These are phyloP conservation scores for Ascaphus truei DNA, from an alignment of 2,113 vertebrate genomes.

Conservation along the genomic window DNA sequence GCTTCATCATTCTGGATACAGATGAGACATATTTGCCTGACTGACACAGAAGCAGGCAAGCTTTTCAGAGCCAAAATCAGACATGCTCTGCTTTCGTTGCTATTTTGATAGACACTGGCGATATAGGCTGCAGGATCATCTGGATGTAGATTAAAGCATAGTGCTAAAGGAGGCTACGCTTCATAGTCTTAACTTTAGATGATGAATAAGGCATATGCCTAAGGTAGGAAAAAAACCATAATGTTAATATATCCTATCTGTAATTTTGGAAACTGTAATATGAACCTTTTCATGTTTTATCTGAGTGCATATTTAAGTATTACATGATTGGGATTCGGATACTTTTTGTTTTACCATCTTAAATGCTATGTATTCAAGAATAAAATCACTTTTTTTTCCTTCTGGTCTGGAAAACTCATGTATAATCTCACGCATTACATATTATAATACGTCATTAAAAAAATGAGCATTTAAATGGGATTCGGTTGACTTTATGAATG, in stretches of 20 bases:
- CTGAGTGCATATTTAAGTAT: background rate
- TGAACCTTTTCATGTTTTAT: background rate
- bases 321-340: too few species aligned
- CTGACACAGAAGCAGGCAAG: slow-evolving; percentile 28
- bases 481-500: background rate
- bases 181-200: slow-evolving; percentile 6
- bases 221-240: background rate
- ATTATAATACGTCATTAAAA: slow-evolving; percentile 21
- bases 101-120: slow-evolving; percentile 22
- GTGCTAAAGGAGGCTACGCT: slow-evolving; percentile 7
- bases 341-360: background rate
- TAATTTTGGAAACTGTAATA: background rate
- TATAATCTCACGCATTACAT: slow-evolving; percentile 9
- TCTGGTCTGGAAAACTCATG: background rate
- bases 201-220: background rate
- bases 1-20: slow-evolving; percentile 33
- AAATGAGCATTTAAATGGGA: background rate
- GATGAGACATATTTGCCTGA: slow-evolving; percentile 35
- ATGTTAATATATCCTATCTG: background rate
- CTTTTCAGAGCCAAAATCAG: slow-evolving; percentile 24
- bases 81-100: slow-evolving; percentile 22
- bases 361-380: background rate
- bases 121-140: background rate
- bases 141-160: slow-evolving; percentile 25
- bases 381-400: background rate